These are phyloP conservation scores for Meloidogyne chitwoodi DNA, from an alignment of 1,140 invertebrate genomes.

Conservation along the genomic window DNA sequence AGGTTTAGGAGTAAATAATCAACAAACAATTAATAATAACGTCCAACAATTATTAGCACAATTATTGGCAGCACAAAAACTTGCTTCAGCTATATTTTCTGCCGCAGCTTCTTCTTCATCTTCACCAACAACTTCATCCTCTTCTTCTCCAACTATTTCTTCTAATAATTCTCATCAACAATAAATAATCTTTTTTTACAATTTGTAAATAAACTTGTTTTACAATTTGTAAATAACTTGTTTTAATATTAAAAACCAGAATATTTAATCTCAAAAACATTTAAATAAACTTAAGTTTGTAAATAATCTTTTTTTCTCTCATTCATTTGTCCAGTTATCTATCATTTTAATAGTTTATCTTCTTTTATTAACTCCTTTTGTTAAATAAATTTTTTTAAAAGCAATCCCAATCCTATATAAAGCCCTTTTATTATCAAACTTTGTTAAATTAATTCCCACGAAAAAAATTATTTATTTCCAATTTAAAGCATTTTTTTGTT, in stretches of 20 bases:
- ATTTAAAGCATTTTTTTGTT: neutral
- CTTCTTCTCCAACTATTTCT: neutral
- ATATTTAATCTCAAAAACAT: too few relatives aligned
- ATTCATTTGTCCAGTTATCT: too few relatives aligned
- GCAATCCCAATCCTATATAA: neutral
- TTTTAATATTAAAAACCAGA: too few relatives aligned
- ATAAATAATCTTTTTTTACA: neutral
- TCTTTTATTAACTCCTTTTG: neutral
- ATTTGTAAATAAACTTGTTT: neutral
- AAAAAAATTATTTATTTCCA: neutral
- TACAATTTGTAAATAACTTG: neutral
- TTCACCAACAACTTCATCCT: neutral
- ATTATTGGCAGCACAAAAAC: slow-evolving; percentile 11
- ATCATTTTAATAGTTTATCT: too few relatives aligned
- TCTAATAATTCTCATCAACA: neutral
- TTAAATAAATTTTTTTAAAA: neutral
- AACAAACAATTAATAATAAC: neutral
- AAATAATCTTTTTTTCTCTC: too few relatives aligned
- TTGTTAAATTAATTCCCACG: too few relatives aligned
- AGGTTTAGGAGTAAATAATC: neutral
- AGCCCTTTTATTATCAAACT: neutral
- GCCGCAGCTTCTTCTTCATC: neutral
- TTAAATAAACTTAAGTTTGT: too few relatives aligned
- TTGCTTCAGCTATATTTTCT: slow-evolving; percentile 9
- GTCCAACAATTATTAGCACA: slow-evolving; percentile 2